phyloP scores from a whole-genome alignment of 2,797 vertebrate species.

The Danio aesculapii region DNA sequence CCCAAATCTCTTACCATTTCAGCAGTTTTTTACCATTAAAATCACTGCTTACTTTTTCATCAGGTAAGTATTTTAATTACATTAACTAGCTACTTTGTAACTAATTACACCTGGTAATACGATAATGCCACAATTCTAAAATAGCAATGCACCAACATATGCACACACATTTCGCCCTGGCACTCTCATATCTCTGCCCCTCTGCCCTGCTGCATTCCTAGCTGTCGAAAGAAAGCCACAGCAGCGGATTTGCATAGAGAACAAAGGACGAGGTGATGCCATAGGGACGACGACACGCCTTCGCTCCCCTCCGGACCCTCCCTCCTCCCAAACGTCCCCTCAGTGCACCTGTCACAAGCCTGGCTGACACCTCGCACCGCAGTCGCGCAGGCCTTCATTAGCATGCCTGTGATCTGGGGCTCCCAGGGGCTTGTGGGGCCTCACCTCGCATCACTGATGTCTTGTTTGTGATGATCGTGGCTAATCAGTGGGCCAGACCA shows the following conservation, averaged over 20 bases:
- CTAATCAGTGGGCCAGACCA: constrained; percentile 74
- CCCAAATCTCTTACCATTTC: no score
- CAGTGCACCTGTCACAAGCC: constrained; percentile 82
- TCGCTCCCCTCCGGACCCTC: constrained; percentile 50
- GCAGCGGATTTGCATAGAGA: constrained; percentile 78
- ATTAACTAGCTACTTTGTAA: no score
- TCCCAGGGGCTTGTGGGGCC: constrained; percentile 79
- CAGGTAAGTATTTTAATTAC: no score
- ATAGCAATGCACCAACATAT: not conserved
- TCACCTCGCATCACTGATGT: constrained; percentile 79
- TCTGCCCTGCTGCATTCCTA: constrained; percentile 72
- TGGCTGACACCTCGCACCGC: constrained; percentile 85
- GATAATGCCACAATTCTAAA: constrained; percentile 54
- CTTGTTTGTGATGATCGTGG: constrained; percentile 78
- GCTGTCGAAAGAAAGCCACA: constrained; percentile 67
- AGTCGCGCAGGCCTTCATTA: constrained; percentile 85
- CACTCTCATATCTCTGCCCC: constrained; percentile 64
- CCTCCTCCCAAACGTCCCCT: constrained; percentile 47
- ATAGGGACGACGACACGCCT: constrained; percentile 74
- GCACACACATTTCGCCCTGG: constrained; percentile 31
- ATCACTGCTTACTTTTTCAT: no score
- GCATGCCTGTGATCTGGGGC: constrained; percentile 85
- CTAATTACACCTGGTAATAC: no score
- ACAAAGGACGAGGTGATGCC: constrained; percentile 81
- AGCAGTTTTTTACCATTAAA: no score